These are phyloP conservation scores for Ormyrus rosae DNA, from an alignment of 2,888 invertebrate genomes.

Conservation along the genomic window DNA sequence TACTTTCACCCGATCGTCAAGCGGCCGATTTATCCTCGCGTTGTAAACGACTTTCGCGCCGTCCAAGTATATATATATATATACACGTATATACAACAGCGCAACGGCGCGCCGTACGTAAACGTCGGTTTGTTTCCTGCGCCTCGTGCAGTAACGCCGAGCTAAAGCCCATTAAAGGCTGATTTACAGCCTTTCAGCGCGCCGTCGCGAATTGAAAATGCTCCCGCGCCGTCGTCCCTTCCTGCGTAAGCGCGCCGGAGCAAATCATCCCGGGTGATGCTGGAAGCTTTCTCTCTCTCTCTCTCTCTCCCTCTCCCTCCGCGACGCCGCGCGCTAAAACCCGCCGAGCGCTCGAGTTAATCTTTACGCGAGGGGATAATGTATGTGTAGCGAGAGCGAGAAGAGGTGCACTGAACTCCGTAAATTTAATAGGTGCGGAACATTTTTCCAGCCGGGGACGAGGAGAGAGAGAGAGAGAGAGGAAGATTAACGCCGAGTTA, in stretches of 20 bases:
- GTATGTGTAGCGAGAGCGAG: too few species aligned
- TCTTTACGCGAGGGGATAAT: neutral
- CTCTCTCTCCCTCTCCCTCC: neutral
- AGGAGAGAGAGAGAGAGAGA: too few species aligned
- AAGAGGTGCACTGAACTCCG: too few species aligned
- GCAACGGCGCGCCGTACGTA: neutral
- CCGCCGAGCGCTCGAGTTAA: neutral
- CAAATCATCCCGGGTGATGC: slow-evolving; percentile 16
- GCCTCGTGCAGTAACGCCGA: slow-evolving; percentile 7
- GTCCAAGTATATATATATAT: slow-evolving; percentile 2
- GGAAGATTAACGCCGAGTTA: too few species aligned
- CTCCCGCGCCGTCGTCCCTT: neutral
- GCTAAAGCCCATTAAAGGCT: slow-evolving; percentile 47
- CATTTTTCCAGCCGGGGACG: too few species aligned
- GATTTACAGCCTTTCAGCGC: slow-evolving; percentile 54
- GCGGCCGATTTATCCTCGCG: slow-evolving; percentile 41
- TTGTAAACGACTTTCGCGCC: slow-evolving; percentile 24
- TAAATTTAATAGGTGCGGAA: too few species aligned
- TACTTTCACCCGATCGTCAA: slow-evolving; percentile 50
- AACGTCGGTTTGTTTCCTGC: slow-evolving; percentile 10
- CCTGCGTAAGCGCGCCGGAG: slow-evolving; percentile 19
- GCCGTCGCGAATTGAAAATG: slow-evolving; percentile 43
- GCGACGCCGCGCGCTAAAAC: neutral
- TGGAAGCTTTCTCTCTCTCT: neutral
- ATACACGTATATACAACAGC: neutral